These are phyloP conservation scores for Galeopterus variegatus DNA, from an alignment of 2,113 vertebrate species.

Conservation along the genomic window DNA sequence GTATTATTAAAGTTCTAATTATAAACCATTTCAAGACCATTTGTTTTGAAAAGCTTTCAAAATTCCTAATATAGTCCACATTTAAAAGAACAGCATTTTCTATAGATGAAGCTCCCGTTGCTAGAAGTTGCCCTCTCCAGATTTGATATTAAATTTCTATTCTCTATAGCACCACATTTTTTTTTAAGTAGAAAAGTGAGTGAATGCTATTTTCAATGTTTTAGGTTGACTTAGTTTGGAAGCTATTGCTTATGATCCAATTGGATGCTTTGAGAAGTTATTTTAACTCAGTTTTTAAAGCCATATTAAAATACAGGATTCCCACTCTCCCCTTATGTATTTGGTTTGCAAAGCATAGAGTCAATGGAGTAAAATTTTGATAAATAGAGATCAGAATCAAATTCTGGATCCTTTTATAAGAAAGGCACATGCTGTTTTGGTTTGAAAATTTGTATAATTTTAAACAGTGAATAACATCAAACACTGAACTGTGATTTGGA, in stretches of 20 bases:
- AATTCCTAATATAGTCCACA: not conserved
- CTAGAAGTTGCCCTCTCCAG: not conserved
- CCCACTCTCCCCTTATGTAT: not conserved
- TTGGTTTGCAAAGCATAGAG: not conserved
- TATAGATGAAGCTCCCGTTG: not conserved
- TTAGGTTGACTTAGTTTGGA: not conserved
- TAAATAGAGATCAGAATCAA: slow-evolving; percentile 17
- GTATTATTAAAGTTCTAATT: not conserved
- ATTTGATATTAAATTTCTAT: not conserved
- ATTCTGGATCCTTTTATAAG: slow-evolving; percentile 18
- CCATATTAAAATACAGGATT: not conserved
- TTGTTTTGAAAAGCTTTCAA: not conserved
- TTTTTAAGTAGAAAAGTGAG: slow-evolving; percentile 6
- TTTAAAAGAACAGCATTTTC: not conserved
- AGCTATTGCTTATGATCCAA: not conserved
- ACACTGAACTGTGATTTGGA: slow-evolving; percentile 20
- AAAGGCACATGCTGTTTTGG: slow-evolving; percentile 38
- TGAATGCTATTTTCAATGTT: slow-evolving; percentile 15
- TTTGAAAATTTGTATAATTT: slow-evolving; percentile 49
- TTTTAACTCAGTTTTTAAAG: slow-evolving; percentile 26
- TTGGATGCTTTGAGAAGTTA: slow-evolving; percentile 14
- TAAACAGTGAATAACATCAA: slow-evolving; percentile 1
- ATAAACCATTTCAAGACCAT: not conserved
- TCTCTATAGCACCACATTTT: not conserved
- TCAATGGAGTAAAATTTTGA: slow-evolving; percentile 17